Evolutionary conservation across 2,113 vertebrate genomes (phyloP).

Genomic region (Tichodroma muraria): DNA sequence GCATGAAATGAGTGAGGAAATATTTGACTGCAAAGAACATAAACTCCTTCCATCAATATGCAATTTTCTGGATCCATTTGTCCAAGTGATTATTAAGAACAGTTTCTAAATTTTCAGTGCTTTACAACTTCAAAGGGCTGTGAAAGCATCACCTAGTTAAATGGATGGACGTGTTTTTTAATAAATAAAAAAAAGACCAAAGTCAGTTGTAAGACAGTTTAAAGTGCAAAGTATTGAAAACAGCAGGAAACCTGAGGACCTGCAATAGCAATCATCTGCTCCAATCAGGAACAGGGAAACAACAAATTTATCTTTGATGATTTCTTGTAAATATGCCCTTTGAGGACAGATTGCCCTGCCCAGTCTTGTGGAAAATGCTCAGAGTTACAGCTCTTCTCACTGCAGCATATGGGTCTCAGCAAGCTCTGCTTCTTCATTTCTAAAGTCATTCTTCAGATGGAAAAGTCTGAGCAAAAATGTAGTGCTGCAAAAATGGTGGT

Average conservation of each 20-base stretch:
- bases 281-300: slow-evolving; percentile 32
- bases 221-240: slow-evolving; percentile 45
- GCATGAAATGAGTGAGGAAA: slow-evolving; percentile 27
- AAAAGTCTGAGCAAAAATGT: neutral
- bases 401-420: slow-evolving; percentile 30
- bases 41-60: slow-evolving; percentile 52
- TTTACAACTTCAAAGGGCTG: slow-evolving; percentile 14
- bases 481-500: neutral
- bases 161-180: slow-evolving; percentile 5
- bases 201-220: slow-evolving; percentile 31
- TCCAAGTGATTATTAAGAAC: slow-evolving; percentile 50
- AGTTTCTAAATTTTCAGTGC: slow-evolving; percentile 6
- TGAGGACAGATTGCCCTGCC: slow-evolving; percentile 33
- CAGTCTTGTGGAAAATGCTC: slow-evolving; percentile 32
- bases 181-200: neutral
- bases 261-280: slow-evolving; percentile 31
- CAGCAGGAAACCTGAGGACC: slow-evolving; percentile 33
- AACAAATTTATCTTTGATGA: slow-evolving; percentile 46
- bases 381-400: neutral
- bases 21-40: slow-evolving; percentile 54
- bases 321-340: slow-evolving; percentile 50
- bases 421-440: slow-evolving; percentile 1
- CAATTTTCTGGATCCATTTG: slow-evolving; percentile 56
- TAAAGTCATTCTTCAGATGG: neutral
- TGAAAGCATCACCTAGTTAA: slow-evolving; percentile 34